Evolutionary conservation across 2,113 vertebrate species (phyloP), one percentile per base, ranked within the genome.

Genomic region (Poicephalus gulielmi): DNA sequence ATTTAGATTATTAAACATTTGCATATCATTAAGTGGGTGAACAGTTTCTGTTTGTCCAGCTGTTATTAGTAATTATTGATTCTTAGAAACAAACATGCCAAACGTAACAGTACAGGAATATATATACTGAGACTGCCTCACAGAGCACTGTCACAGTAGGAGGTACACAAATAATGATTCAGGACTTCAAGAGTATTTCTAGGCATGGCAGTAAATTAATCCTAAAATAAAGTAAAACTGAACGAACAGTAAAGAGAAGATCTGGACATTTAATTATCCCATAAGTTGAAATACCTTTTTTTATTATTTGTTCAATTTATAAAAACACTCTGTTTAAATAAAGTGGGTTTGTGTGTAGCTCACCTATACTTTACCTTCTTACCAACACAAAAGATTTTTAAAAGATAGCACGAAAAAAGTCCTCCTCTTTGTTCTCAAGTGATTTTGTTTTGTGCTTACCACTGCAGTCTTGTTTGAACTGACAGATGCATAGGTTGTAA

Each of bases 1-100:
- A 91, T 76, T 92, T 82, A 84, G 23, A 76, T 66, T 84, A 70
- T 20, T 41, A 79, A 89, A 39, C 79, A 83, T 73, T 80, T 88
- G 44, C 30, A 37, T 71, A 39, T 85, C 87, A 52, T 76, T 73
- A 60, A 73, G 43, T 71, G 67, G 5, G 6, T 80, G 75, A 49
- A 57, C 75, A 55, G 43, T 62, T 92, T 78, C 52, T 73, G 52
- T 49, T 44, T 87, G 19, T 89, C 76, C 66, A 73, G 22, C 47
- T 81, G 10, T 49, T 86, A 78, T 31, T 64, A 46, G 15, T 43
- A 91, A 78, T 84, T 62, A 69, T 4, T 55, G 47, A 64, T 57
- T 37, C 43, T 94, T 67, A 83, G 55, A 68, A 91, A 82, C 30
- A 79, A 79, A 43, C n/a, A 60, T 52, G 55, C 14, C 73, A 49